Conservation (phyloP, 2,888 invertebrate genomes). For the Germaria angustata region DNA sequence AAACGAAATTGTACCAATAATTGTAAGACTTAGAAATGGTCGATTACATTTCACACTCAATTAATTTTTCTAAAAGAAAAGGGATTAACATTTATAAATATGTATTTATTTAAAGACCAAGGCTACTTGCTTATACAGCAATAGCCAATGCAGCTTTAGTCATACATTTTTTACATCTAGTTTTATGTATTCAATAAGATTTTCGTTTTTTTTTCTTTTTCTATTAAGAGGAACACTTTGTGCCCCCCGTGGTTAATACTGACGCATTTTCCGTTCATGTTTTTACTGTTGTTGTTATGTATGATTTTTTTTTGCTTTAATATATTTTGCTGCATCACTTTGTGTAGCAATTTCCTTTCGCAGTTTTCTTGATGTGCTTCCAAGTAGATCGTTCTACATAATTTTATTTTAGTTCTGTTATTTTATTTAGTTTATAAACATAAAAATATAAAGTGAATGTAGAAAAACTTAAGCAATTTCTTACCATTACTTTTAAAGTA, state of each 20-base stretch:
- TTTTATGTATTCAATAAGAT: too few relatives aligned
- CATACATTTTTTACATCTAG: too few relatives aligned
- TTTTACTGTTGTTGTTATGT: conserved; percentile 11
- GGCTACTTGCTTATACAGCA: too few relatives aligned
- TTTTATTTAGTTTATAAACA: background rate
- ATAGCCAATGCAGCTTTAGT: too few relatives aligned
- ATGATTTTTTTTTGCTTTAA: background rate
- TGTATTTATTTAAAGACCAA: too few relatives aligned
- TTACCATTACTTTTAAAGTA: background rate
- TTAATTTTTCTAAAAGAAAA: too few relatives aligned
- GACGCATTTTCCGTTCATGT: conserved; percentile 34
- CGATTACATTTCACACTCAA: too few relatives aligned
- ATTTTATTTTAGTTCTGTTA: background rate
- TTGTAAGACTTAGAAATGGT: too few relatives aligned
- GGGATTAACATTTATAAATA: too few relatives aligned
- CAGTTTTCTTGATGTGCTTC: conserved; percentile 17
- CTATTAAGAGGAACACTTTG: too few relatives aligned
- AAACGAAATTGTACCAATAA: too few relatives aligned
- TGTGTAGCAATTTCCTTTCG: conserved; percentile 33
- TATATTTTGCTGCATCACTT: conserved; percentile 49
- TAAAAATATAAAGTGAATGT: background rate
- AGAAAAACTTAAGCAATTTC: background rate
- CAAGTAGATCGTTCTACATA: conserved; percentile 25
- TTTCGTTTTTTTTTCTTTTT: background rate
- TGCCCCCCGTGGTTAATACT: conserved; percentile 30